phyloP scores from a whole-genome alignment of 2,888 invertebrate species.

The Lysandra coridon region DNA sequence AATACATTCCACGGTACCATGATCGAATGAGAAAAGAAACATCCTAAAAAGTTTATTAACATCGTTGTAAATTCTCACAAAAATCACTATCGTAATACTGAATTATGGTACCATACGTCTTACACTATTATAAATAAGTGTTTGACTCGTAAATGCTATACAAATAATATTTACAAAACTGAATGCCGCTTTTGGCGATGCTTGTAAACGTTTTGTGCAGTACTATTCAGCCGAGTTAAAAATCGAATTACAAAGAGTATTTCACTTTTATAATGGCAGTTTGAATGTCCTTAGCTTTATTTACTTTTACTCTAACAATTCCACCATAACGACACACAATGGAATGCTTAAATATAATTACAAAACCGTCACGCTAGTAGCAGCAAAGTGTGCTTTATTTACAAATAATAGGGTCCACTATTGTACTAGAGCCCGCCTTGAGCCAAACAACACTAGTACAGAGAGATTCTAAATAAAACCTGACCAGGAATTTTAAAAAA shows the following conservation, averaged over 20 bases:
- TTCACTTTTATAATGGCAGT: constrained; percentile 51
- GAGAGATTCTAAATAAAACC: constrained; percentile 39
- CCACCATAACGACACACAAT: constrained; percentile 56
- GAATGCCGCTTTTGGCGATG: constrained; percentile 34
- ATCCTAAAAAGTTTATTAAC: constrained; percentile 61
- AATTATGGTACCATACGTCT: constrained; percentile 67
- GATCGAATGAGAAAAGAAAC: constrained; percentile 49
- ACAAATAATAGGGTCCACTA: constrained; percentile 52
- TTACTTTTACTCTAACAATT: constrained; percentile 56
- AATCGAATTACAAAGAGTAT: constrained; percentile 27
- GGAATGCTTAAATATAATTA: constrained; percentile 65
- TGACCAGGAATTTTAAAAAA: neutral
- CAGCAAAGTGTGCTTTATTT: constrained; percentile 47
- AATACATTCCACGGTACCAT: constrained; percentile 75
- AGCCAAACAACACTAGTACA: constrained; percentile 45
- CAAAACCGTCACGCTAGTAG: constrained; percentile 36
- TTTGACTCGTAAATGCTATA: constrained; percentile 30
- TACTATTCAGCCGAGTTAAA: constrained; percentile 32
- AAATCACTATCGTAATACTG: constrained; percentile 72
- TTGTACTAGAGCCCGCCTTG: constrained; percentile 48
- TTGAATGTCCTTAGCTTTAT: constrained; percentile 58
- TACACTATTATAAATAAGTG: constrained; percentile 49
- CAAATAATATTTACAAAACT: constrained; percentile 33
- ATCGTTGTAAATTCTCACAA: constrained; percentile 78
- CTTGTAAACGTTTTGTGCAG: constrained; percentile 31